Conservation (phyloP, 1,140 invertebrate genomes). For the Tenebrio molitor region DNA sequence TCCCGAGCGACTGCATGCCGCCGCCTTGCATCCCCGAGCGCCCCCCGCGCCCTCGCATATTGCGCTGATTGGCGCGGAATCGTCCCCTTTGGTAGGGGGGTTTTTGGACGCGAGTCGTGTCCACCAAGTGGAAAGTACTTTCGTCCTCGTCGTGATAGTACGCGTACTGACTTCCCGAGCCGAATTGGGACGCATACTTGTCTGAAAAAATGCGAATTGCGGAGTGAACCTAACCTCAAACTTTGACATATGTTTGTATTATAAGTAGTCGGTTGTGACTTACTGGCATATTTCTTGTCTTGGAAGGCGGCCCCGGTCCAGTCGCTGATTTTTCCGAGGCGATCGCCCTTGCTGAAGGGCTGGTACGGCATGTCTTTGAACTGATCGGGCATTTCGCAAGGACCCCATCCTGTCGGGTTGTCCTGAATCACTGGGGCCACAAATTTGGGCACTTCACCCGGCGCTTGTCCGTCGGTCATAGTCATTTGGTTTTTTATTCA, state of each 20-base stretch:
- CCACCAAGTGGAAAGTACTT: conserved; percentile 97
- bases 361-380: conserved; percentile 99
- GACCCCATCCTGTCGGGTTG: conserved; percentile 95
- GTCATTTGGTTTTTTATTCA: conserved; percentile 27
- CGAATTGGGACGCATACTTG: conserved; percentile 97
- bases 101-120: conserved; percentile 92
- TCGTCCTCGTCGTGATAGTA: conserved; percentile 99
- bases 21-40: conserved; percentile 74
- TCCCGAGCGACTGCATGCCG: conserved; percentile 78
- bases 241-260: neutral
- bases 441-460: conserved; percentile 58
- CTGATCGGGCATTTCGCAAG: conserved; percentile 92
- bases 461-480: conserved; percentile 52
- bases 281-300: conserved; percentile 96
- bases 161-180: conserved; percentile 94
- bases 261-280: conserved; percentile 65
- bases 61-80: conserved; percentile 86
- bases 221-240: conserved; percentile 13
- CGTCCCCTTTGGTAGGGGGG: conserved; percentile 91
- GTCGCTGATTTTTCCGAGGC: conserved; percentile 97
- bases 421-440: conserved; percentile 82
- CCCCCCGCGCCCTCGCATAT: conserved; percentile 81
- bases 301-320: conserved; percentile 97
- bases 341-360: conserved; percentile 97
- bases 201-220: conserved; percentile 72